A percentile compares a stretch with the other conserved stretches of the same genome.
These are phyloP conservation scores for Calosoma granatense DNA, from an alignment of 1,140 invertebrate genomes.

Conservation along the genomic window DNA sequence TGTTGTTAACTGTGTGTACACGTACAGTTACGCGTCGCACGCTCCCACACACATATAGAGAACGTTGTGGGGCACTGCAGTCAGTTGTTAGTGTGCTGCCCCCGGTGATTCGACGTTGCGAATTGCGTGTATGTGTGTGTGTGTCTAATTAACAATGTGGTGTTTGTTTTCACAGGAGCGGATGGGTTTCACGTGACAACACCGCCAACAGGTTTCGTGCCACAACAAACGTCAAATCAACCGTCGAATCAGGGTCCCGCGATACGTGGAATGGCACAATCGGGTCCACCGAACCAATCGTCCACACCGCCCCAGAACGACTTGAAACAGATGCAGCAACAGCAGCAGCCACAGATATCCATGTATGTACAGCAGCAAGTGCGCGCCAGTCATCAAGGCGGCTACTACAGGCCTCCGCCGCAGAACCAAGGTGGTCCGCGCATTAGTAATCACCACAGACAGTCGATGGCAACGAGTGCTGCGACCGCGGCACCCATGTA, in stretches of 20 bases:
- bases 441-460: constrained; percentile 26
- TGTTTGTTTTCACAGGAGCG: constrained; percentile 18
- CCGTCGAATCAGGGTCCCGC: constrained; percentile 24
- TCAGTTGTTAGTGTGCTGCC: too few species aligned
- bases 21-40: constrained; percentile 4
- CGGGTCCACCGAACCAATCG: constrained; percentile 30
- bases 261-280: constrained; percentile 24
- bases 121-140: neutral
- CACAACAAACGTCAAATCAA: constrained; percentile 25
- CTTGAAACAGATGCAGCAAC: constrained; percentile 26
- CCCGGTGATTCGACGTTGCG: neutral
- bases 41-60: neutral
- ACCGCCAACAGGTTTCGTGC: constrained; percentile 12
- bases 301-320: constrained; percentile 32
- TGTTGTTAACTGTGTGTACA: constrained; percentile 12
- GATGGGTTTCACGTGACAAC: constrained; percentile 21
- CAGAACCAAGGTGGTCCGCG: constrained; percentile 23
- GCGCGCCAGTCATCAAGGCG: constrained; percentile 13
- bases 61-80: neutral
- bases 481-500: neutral
- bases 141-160: constrained; percentile 2
- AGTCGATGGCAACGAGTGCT: constrained; percentile 11
- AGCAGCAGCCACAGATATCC: constrained; percentile 17
- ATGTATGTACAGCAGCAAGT: constrained; percentile 15
- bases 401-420: constrained; percentile 20